Evolutionary conservation across 1,140 invertebrate genomes (phyloP), one percentile per base, ranked within the genome.

Genomic region (Philopotamus ludificatus): DNA sequence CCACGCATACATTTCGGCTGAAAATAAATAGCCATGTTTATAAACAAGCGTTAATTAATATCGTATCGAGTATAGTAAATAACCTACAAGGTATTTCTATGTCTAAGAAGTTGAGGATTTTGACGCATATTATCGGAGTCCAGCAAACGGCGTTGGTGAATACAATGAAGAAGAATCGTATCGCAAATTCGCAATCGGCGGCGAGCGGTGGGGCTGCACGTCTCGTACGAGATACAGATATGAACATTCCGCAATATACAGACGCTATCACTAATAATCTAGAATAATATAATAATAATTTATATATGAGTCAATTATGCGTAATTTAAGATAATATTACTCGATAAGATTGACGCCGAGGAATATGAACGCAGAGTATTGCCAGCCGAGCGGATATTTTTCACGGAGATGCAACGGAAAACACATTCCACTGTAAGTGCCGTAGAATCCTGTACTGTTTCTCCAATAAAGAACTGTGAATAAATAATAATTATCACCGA

Each of bases 101-200:
- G 63, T 81, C 77, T 25, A 82, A 75, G 62, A 90, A 80, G 1
- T 86, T 88, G 47, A 84, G 70, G 28, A 88, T 80, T 73, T 92
- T 91, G 44, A 89, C 76, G 16, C 82, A 70, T 25, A 90, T 88
- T 21, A 91, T 88, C 2, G 90, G 90, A 4, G 84, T 79, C 90
- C 90, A 92, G 71, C 90, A 92, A 20, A 85, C 72, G n/a, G 82
- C 83, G 73, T 92, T 86, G 0, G 88, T 89, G 15, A 89, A 73
- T 1, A 91, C 87, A 57, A 92, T 91, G 65, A 91, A 83, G 68
- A 89, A 89, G 73, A 91, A 90, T 61, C 89, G 79, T 9, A 87
- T 74, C 1, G 86, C 87, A 71, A 91, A 86, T 72, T 89, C 86
- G 23, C 81, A 86, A 76, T 87, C 88, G 34, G 80, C 78, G 25